These are phyloP conservation scores for Bombus haemorrhoidalis DNA, from an alignment of 1,140 invertebrate species.

Conservation along the genomic window DNA sequence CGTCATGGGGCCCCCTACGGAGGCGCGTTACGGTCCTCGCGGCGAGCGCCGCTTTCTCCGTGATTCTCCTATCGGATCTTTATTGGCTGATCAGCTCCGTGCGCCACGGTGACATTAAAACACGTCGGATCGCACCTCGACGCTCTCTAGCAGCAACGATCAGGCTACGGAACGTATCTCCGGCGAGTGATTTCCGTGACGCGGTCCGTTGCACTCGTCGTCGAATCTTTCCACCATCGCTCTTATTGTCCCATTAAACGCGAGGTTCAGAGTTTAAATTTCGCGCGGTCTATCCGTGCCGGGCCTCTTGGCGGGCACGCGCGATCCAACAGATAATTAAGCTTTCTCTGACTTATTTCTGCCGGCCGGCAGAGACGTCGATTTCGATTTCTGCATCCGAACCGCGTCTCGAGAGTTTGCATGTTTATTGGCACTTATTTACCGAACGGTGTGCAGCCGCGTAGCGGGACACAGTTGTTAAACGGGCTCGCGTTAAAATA, in stretches of 20 bases:
- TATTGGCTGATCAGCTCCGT: conserved; percentile 59
- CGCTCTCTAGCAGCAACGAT: conserved; percentile 31
- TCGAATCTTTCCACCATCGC: conserved; percentile 11
- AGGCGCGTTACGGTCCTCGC: conserved; percentile 34
- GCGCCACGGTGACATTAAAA: conserved; percentile 62
- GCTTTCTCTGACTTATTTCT: conserved; percentile 41
- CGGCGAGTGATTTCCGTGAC: neutral
- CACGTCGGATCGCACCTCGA: conserved; percentile 57
- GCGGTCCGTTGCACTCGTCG: neutral
- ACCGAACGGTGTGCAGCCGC: neutral
- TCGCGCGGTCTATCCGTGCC: neutral
- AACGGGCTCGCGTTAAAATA: conserved; percentile 1
- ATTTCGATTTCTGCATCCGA: conserved; percentile 19
- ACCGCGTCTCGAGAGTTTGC: conserved; percentile 8
- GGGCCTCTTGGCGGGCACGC: neutral
- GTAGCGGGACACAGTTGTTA: conserved; percentile 9
- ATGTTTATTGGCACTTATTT: conserved; percentile 40
- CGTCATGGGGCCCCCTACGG: conserved; percentile 53
- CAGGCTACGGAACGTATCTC: neutral
- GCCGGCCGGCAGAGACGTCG: neutral
- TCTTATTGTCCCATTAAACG: conserved; percentile 51
- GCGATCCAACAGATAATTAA: conserved; percentile 39
- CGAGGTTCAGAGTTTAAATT: conserved; percentile 37
- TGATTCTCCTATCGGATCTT: conserved; percentile 66
- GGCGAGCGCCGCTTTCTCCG: conserved; percentile 60